Percentiles rank a stretch among this genome's conserved stretches.
Evolutionary conservation across 2,797 vertebrate genomes (phyloP).

Genomic region (Spinibarbus caldwelli): DNA sequence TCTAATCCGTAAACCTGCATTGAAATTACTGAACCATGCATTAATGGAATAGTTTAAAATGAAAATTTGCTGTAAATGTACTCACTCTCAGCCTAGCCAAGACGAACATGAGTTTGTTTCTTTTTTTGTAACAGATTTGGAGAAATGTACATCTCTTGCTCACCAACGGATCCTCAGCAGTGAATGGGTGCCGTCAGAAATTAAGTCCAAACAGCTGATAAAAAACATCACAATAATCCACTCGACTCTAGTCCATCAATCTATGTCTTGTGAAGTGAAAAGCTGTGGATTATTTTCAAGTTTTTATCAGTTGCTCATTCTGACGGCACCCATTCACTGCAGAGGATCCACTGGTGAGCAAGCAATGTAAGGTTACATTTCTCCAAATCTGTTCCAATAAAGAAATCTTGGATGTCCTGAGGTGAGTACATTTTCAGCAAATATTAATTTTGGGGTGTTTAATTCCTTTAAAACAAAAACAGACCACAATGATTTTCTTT

Average conservation of each 20-base stretch:
- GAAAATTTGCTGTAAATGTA: neutral
- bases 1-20: neutral
- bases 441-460: neutral
- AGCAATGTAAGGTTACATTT: neutral
- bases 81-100: neutral
- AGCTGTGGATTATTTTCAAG: neutral
- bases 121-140: neutral
- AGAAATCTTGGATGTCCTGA: neutral
- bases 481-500: conserved; percentile 62
- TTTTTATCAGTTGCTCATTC: neutral
- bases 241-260: no score
- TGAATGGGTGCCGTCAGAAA: neutral
- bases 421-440: neutral
- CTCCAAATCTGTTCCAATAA: neutral
- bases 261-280: neutral
- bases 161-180: neutral
- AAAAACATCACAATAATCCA: neutral
- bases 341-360: neutral
- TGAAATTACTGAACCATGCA: neutral
- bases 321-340: neutral
- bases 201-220: neutral
- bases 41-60: neutral
- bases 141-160: neutral
- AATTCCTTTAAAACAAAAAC: neutral
- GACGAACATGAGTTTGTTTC: neutral